Base-by-base conservation (phyloP, 2,797 vertebrate genomes). In the Delichon dasypus region DNA sequence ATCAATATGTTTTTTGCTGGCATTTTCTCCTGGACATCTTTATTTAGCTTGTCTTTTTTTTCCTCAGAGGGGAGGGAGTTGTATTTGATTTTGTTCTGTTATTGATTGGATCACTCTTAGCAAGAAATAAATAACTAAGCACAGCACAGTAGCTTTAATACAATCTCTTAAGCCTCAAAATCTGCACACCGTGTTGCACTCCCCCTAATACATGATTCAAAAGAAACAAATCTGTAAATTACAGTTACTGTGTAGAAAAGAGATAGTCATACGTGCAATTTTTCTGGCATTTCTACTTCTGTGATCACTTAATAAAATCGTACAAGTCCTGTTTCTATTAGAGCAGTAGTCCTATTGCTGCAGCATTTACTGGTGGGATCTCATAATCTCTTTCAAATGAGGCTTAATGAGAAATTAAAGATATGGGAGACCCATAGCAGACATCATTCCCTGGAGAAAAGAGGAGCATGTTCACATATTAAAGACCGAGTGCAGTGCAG, bases 41-140 rank as follows among this genome's bases (percentile, higher is more conserved):
- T 97, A 97, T 97, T 97, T 96, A 96, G 93, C 95, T 95, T 96
- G 93, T 97, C 96, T 97, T 97, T 97, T 97, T 97, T 96, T 83
- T 94, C 95, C 93, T 93, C 13, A 10, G 84, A 97, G 82, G 84
- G 84, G 86, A 96, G 85, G 88, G 93, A 95, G 94, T 90, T 93
- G 80, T 92, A 89, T 96, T 97, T 96, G 95, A 94, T 97, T 97
- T 97, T 97, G 90, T 97, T 91, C 95, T 93, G 72, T 76, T 97
- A 98, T 98, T 95, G 97, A 98, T 92, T 96, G 71, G 71, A 95
- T 96, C 95, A 94, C 95, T 96, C 74, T 61, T 70, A 97, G 81
- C 88, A 95, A 97, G 97, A 97, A 97, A 97, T 97, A 98, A 98
- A 97, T 95, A 97, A 95, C 86, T 94, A 97, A 97, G 83, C 96